Evolutionary conservation across 2,113 vertebrate genomes (phyloP), one percentile per base, ranked within the genome.

Genomic region (Cyanoderma ruficeps): DNA sequence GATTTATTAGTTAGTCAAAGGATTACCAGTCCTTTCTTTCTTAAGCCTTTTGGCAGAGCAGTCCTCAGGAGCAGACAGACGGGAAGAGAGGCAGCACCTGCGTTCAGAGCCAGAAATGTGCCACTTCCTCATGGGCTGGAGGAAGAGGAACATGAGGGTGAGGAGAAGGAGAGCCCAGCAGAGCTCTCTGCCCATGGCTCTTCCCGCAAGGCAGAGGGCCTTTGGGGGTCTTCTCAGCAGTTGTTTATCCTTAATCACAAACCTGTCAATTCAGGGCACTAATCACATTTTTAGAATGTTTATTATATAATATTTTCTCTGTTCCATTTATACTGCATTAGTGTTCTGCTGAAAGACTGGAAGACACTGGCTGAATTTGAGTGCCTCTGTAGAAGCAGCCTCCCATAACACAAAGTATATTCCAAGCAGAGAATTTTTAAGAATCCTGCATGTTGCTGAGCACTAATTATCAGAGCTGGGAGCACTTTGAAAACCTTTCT

Each of bases 101-200:
- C 2, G 11, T 9, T 63, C 23, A 7, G 46, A 17, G 8, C 3
- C 12, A 75, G 44, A 55, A 28, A 31, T 14, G 27, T 42, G 20
- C 39, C 33, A 8, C 7, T 10, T n/a, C 21, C 15, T 46, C 4
- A 0, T 1, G 15, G 46, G 56, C 42, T 39, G 41, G 28, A 33
- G 49, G 27, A 68, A 22, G 3, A 25, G 20, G 24, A 46, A 7
- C 0, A 0, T 2, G 72, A 49, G 30, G 47, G 9, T 31, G 41
- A 53, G 37, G 33, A 44, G 41, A 18, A 12, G 13, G 21, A 16
- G 24, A 76, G 25, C 61, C 69, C 28, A 37, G 60, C 39, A 8
- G 8, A 55, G 33, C 41, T 53, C 0, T 2, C 30, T 35, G 46
- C 28, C 41, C 35, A 2, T 0, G 0, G 5, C 7, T 27, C 3